phyloP scores from a whole-genome alignment of 2,888 invertebrate genomes.

The Lissonota sp. region DNA sequence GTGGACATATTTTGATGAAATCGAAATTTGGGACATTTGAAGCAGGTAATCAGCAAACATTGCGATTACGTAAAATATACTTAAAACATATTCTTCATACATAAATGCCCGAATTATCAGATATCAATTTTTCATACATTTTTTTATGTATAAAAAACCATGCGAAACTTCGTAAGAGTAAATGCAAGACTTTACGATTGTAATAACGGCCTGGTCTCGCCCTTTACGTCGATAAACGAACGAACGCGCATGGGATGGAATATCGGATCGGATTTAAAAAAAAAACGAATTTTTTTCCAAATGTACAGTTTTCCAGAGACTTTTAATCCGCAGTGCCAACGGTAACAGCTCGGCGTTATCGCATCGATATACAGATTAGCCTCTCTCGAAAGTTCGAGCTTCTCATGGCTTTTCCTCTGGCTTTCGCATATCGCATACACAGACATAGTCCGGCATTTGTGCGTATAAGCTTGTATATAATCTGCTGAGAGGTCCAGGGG shows the following conservation, averaged over 20 bases:
- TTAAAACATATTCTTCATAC: no score
- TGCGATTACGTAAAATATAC: no score
- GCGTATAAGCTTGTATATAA: slow-evolving; percentile 20
- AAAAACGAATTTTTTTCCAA: slow-evolving; percentile 14
- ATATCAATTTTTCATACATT: no score
- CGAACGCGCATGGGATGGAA: background rate
- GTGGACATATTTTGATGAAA: no score
- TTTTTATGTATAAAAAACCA: no score
- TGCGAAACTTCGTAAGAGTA: slow-evolving; percentile 17
- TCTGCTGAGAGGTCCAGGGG: slow-evolving; percentile 27
- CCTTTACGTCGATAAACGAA: slow-evolving; percentile 27
- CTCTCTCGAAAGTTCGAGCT: slow-evolving; percentile 37
- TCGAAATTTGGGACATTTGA: no score
- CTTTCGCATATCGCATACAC: slow-evolving; percentile 7
- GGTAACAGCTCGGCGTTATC: slow-evolving; percentile 32
- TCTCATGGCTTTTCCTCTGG: slow-evolving; percentile 2
- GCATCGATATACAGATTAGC: slow-evolving; percentile 51
- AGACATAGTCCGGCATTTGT: background rate
- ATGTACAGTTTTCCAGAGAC: slow-evolving; percentile 37
- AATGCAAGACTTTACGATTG: slow-evolving; percentile 46
- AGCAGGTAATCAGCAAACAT: no score
- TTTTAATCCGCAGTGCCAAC: slow-evolving; percentile 48
- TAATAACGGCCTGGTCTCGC: slow-evolving; percentile 24
- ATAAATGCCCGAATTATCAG: slow-evolving; percentile 9
- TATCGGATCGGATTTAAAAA: slow-evolving; percentile 1